A percentile compares a stretch with the other conserved stretches of the same genome.
Conservation (phyloP, 2,113 vertebrate genomes). For the Regulus satrapa region DNA sequence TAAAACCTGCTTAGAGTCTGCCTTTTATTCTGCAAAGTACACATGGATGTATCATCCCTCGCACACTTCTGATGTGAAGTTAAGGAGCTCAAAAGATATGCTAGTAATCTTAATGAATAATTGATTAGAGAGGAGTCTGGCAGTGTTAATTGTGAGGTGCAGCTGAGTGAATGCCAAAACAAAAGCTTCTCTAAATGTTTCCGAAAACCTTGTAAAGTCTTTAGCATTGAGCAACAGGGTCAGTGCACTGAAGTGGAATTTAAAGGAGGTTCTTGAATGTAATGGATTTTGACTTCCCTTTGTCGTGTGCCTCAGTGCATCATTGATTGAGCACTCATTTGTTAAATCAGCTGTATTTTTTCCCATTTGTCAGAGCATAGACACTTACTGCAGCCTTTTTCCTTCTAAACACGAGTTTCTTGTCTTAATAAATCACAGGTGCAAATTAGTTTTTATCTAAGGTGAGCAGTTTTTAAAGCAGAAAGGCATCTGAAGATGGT, state of each 20-base stretch:
- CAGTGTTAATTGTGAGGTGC: conserved; percentile 73
- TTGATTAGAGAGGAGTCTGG: conserved; percentile 73
- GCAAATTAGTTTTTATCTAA: conserved; percentile 33
- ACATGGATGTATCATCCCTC: conserved; percentile 66
- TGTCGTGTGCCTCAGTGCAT: conserved; percentile 82
- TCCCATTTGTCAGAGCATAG: conserved; percentile 39
- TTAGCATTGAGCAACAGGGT: conserved; percentile 79
- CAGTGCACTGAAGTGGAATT: conserved; percentile 82
- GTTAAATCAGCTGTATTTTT: conserved; percentile 86
- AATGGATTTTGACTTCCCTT: conserved; percentile 90
- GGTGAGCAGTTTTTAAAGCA: conserved; percentile 2
- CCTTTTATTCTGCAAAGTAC: conserved; percentile 77
- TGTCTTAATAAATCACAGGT: conserved; percentile 36
- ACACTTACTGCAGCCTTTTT: conserved; percentile 43
- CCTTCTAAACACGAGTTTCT: background rate
- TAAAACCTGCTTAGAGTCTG: conserved; percentile 78
- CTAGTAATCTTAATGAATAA: conserved; percentile 72
- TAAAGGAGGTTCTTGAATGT: conserved; percentile 81
- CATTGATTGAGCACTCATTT: conserved; percentile 89
- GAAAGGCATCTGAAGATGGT: background rate
- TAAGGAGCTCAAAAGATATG: conserved; percentile 72
- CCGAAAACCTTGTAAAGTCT: conserved; percentile 74
- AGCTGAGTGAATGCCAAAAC: conserved; percentile 66
- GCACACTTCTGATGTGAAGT: conserved; percentile 64
- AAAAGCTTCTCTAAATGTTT: conserved; percentile 70